Percentiles rank a stretch among this genome's conserved stretches.
Evolutionary conservation across 2,797 vertebrate species (phyloP).

Genomic region (Hipposideros larvatus): DNA sequence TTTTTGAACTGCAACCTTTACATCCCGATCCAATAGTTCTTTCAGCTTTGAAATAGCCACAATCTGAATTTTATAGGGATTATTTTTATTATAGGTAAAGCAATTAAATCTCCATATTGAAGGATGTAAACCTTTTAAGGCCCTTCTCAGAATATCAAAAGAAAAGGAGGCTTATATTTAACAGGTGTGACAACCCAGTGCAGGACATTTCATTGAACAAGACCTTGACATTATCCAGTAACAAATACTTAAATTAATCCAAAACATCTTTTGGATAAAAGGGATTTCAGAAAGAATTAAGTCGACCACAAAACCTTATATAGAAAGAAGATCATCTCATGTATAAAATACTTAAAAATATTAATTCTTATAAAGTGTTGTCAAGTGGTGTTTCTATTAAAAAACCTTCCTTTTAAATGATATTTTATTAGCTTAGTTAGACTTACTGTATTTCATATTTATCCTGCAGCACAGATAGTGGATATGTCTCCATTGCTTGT

Average conservation of each 20-base stretch:
- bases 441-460: neutral
- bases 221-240: slow-evolving; percentile 89
- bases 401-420: slow-evolving; percentile 45
- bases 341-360: slow-evolving; percentile 81
- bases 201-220: slow-evolving; percentile 87
- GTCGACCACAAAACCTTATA: slow-evolving; percentile 79
- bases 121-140: slow-evolving; percentile 90
- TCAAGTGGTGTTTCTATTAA: slow-evolving; percentile 63
- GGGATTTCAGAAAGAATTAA: slow-evolving; percentile 82
- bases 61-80: slow-evolving; percentile 89
- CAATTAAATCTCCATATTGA: slow-evolving; percentile 90
- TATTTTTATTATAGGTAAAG: slow-evolving; percentile 89
- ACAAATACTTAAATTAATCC: slow-evolving; percentile 90
- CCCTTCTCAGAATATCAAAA: slow-evolving; percentile 90
- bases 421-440: slow-evolving; percentile 20
- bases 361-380: slow-evolving; percentile 83
- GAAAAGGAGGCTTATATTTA: slow-evolving; percentile 90
- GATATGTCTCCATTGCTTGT: neutral
- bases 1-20: slow-evolving; percentile 78
- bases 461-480: neutral
- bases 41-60: slow-evolving; percentile 87
- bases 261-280: slow-evolving; percentile 89
- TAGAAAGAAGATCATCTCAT: slow-evolving; percentile 77
- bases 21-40: slow-evolving; percentile 77
- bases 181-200: slow-evolving; percentile 89